phyloP scores from a whole-genome alignment of 2,888 invertebrate genomes.

The Palloptera scutellata region DNA sequence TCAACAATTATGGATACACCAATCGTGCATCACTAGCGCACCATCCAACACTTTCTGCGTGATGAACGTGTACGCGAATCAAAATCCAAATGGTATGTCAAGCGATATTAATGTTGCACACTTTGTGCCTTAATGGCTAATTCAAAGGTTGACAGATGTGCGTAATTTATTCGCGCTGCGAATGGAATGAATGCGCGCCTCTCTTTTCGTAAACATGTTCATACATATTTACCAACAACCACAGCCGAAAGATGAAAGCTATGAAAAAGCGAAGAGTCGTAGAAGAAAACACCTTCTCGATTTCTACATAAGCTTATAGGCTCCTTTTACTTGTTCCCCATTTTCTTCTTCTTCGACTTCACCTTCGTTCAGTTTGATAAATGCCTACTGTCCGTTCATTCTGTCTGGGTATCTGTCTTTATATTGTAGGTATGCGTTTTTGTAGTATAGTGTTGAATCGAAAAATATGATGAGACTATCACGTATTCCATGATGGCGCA shows the following conservation, averaged over 20 bases:
- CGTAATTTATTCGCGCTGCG: conserved; percentile 56
- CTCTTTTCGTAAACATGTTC: no score
- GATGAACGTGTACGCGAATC: conserved; percentile 38
- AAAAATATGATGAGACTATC: conserved; percentile 60
- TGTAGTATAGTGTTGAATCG: conserved; percentile 28
- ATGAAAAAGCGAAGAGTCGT: no score
- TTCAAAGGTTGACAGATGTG: conserved; percentile 65
- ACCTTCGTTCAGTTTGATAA: no score
- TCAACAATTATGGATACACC: conserved; percentile 20
- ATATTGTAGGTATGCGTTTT: no score
- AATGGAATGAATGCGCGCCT: not conserved
- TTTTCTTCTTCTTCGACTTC: no score
- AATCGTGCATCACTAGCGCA: conserved; percentile 23
- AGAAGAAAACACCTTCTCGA: no score
- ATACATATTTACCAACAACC: no score
- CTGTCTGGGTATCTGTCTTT: no score
- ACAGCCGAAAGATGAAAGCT: no score
- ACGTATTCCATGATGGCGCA: conserved; percentile 47
- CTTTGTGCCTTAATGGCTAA: conserved; percentile 64
- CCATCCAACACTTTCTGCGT: not conserved
- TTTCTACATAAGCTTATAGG: no score
- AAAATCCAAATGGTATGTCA: conserved; percentile 63
- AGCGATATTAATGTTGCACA: conserved; percentile 64
- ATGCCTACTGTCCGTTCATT: no score
- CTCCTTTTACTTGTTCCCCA: no score